Percentiles rank a stretch among this genome's conserved stretches.
Conservation (phyloP, 2,113 vertebrate genomes). For the Raja brachyura region DNA sequence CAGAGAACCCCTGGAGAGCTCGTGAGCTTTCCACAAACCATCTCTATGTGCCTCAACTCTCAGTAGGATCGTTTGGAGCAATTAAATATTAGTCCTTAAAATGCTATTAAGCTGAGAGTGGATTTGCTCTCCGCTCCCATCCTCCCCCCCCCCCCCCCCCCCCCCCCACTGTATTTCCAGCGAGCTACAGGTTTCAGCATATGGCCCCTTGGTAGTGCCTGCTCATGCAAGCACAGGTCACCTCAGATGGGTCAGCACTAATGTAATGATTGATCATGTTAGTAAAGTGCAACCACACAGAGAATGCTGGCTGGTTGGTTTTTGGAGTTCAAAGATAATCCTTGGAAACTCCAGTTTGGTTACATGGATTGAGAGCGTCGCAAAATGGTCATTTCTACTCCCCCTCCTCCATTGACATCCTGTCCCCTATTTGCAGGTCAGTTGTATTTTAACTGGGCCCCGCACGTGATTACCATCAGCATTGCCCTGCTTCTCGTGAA, state of each 20-base stretch:
- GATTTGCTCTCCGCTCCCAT: background rate
- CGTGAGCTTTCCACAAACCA: background rate
- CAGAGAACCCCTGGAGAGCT: background rate
- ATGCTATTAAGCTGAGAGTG: background rate
- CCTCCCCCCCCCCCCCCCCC: background rate
- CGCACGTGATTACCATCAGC: conserved; percentile 11
- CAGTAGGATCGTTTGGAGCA: background rate
- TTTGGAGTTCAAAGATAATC: conserved; percentile 22
- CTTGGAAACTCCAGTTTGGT: background rate
- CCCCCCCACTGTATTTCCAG: background rate
- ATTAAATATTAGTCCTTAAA: background rate
- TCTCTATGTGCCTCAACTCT: background rate
- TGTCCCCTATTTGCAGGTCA: conserved; percentile 22
- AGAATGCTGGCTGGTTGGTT: background rate
- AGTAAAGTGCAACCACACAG: background rate
- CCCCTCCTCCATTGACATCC: background rate
- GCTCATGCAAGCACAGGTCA: conserved; percentile 12
- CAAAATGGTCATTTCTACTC: background rate
- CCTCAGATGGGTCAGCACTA: conserved; percentile 15
- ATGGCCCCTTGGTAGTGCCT: background rate
- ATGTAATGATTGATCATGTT: conserved; percentile 30
- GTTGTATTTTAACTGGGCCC: background rate
- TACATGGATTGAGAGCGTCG: background rate
- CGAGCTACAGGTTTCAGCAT: conserved; percentile 15
- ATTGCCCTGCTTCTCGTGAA: background rate